A percentile compares a stretch with the other conserved stretches of the same genome.
These are phyloP conservation scores for Actinostola sp. DNA, from an alignment of 92 coral and sea anemone genomes.

Conservation along the genomic window DNA sequence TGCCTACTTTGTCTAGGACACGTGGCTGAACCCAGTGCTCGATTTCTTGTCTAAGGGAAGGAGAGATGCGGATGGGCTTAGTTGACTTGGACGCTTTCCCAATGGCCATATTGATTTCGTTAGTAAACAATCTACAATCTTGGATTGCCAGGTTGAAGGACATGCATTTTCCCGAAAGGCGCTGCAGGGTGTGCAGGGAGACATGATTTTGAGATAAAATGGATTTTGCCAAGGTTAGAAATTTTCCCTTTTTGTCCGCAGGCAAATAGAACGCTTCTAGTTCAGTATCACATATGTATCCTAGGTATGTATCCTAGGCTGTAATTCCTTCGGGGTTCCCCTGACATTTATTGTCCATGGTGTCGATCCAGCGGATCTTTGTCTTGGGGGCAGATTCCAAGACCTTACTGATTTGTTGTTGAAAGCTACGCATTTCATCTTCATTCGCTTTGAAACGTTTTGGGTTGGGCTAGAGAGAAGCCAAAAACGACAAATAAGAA, in stretches of 20 bases:
- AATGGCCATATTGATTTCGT: constrained; percentile 27
- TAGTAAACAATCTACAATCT: constrained; percentile 15
- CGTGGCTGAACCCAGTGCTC: constrained; percentile 4
- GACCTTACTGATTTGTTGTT: no score
- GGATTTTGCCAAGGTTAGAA: background rate
- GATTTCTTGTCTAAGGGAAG: background rate
- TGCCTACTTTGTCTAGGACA: constrained; percentile 6
- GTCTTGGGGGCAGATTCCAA: no score
- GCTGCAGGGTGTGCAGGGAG: constrained; percentile 13
- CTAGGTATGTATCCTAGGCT: constrained; percentile 42
- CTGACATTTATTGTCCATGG: no score
- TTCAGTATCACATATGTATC: background rate
- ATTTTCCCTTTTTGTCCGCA: background rate
- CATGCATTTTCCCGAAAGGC: constrained; percentile 24
- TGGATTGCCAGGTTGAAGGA: constrained; percentile 18
- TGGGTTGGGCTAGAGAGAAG: no score
- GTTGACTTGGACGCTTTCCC: constrained; percentile 2
- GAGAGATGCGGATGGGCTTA: background rate
- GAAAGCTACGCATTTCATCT: no score
- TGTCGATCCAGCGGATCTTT: no score
- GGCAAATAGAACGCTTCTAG: background rate
- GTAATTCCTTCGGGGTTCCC: no score
- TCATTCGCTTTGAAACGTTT: no score
- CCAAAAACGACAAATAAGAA: no score
- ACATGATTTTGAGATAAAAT: background rate